Conservation (phyloP, 2,888 invertebrate species). For the Lucinisca nassula region DNA sequence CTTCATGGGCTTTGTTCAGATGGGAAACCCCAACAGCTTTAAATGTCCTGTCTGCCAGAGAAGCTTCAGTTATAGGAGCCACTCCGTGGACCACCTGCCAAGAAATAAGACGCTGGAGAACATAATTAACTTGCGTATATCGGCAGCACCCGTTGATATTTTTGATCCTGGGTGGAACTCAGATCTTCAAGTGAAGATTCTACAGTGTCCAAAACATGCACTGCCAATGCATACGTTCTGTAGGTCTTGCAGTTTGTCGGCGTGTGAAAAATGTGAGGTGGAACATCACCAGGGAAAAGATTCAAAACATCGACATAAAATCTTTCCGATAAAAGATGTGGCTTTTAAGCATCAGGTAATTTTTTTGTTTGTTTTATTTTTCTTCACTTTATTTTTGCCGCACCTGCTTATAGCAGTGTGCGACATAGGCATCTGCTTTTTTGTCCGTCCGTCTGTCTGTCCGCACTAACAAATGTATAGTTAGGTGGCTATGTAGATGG, state of each 20-base stretch:
- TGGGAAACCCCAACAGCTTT: constrained; percentile 56
- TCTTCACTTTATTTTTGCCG: too few species aligned
- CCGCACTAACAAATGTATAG: too few species aligned
- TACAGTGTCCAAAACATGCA: constrained; percentile 56
- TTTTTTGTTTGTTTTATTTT: too few species aligned
- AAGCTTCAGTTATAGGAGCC: constrained; percentile 44
- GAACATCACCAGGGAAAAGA: constrained; percentile 26
- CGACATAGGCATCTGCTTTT: too few species aligned
- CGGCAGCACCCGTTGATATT: constrained; percentile 58
- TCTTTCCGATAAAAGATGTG: constrained; percentile 55
- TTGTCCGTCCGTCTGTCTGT: too few species aligned
- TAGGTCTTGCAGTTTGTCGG: constrained; percentile 66
- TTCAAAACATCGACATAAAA: constrained; percentile 46
- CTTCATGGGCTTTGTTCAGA: constrained; percentile 32
- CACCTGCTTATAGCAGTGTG: too few species aligned
- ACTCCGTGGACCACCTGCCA: constrained; percentile 58
- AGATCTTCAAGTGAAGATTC: constrained; percentile 47
- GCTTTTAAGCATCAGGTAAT: constrained; percentile 66
- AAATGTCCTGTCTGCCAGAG: constrained; percentile 75
- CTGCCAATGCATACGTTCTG: constrained; percentile 66
- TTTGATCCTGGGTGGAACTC: constrained; percentile 72
- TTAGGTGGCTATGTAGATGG: too few species aligned
- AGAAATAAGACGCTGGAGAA: constrained; percentile 72
- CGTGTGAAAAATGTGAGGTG: constrained; percentile 65
- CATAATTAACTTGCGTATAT: constrained; percentile 67